These are phyloP conservation scores for Lathronympha strigana DNA, from an alignment of 2,888 invertebrate genomes.

Conservation along the genomic window DNA sequence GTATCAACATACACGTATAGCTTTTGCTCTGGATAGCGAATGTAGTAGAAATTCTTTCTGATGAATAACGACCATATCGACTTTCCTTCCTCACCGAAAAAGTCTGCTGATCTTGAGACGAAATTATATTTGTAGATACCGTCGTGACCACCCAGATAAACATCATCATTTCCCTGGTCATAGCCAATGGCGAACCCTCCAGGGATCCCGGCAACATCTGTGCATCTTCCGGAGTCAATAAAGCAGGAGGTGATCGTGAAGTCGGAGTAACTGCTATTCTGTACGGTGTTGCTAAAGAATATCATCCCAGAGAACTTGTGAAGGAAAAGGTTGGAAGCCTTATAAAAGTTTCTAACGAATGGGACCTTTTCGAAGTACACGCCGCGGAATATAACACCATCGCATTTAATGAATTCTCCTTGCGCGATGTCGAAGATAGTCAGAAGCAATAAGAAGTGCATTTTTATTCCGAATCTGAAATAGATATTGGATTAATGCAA, in stretches of 20 bases:
- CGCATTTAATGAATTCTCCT: conserved; percentile 49
- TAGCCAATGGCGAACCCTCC: conserved; percentile 74
- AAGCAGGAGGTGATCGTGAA: conserved; percentile 66
- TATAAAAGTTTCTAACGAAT: conserved; percentile 57
- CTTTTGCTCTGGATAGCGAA: conserved; percentile 70
- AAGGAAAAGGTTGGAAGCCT: conserved; percentile 67
- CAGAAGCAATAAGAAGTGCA: conserved; percentile 26
- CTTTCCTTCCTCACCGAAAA: conserved; percentile 68
- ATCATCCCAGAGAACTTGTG: conserved; percentile 68
- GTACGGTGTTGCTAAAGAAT: conserved; percentile 71
- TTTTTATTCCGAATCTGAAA: conserved; percentile 21
- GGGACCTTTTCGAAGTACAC: conserved; percentile 65
- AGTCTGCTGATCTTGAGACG: conserved; percentile 63
- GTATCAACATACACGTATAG: conserved; percentile 63
- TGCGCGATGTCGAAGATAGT: background rate
- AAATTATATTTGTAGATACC: conserved; percentile 76
- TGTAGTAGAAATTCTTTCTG: conserved; percentile 69
- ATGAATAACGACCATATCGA: conserved; percentile 72
- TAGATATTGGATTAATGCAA: conserved; percentile 18
- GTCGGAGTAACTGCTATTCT: conserved; percentile 60
- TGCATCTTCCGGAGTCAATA: conserved; percentile 56
- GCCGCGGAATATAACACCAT: conserved; percentile 66
- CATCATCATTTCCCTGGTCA: conserved; percentile 70
- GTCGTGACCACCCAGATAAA: conserved; percentile 75
- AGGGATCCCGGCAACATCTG: conserved; percentile 56